Evolutionary conservation across 2,888 invertebrate species (phyloP).

Genomic region (Cybosia mesomella): DNA sequence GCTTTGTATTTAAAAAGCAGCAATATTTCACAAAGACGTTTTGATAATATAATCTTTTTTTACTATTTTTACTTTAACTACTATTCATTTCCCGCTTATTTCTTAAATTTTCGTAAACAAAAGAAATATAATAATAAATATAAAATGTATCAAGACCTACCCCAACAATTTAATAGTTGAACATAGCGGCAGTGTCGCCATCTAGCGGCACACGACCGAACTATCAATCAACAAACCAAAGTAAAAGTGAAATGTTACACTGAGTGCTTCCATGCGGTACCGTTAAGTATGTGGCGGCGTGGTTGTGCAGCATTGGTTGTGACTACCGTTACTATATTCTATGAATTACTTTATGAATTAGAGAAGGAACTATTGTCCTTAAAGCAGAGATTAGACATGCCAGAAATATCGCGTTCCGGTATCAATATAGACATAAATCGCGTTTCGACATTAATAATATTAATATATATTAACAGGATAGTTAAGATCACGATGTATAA

Average conservation of each 20-base stretch:
- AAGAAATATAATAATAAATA: neutral
- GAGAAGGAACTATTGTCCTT: neutral
- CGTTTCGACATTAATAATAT: no score
- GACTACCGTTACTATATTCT: conserved; percentile 2
- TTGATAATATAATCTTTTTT: no score
- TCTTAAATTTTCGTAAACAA: neutral
- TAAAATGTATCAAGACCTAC: neutral
- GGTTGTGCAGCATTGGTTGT: conserved; percentile 16
- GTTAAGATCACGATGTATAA: no score
- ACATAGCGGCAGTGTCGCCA: conserved; percentile 48
- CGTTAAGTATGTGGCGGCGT: conserved; percentile 46
- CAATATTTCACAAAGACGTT: no score
- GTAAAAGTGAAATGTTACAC: conserved; percentile 58
- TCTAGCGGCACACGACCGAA: conserved; percentile 50
- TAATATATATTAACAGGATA: no score
- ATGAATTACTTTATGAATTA: conserved; percentile 12
- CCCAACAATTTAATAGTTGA: neutral
- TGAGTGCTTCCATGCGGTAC: conserved; percentile 37
- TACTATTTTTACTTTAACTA: neutral
- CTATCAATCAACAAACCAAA: conserved; percentile 44
- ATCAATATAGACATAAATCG: no score
- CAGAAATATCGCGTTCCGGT: no score
- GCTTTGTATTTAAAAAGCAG: no score
- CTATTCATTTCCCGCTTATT: neutral
- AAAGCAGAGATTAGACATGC: no score